Evolutionary conservation across 2,888 invertebrate species (phyloP).

Genomic region (Ophion ellenae): DNA sequence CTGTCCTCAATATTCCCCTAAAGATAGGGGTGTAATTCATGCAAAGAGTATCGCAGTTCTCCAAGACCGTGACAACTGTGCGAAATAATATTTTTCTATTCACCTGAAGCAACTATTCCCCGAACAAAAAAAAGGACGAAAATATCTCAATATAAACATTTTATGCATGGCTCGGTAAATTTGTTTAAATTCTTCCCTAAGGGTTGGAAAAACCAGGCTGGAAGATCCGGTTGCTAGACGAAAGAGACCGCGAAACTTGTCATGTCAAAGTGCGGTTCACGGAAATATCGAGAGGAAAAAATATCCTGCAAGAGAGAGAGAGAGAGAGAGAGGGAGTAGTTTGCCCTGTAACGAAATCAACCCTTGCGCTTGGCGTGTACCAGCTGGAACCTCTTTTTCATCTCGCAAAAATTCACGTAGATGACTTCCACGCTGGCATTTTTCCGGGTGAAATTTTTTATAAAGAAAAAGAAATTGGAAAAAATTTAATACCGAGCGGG

Average conservation of each 20-base stretch:
- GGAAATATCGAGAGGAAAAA: slow-evolving; percentile 10
- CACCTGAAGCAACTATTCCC: not conserved
- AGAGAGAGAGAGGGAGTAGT: not conserved
- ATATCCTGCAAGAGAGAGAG: not conserved
- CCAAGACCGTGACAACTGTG: too few species aligned
- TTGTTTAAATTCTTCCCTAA: too few species aligned
- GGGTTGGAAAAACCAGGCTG: too few species aligned
- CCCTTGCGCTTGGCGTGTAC: slow-evolving; percentile 36
- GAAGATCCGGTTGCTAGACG: too few species aligned
- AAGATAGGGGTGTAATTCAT: too few species aligned
- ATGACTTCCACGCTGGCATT: not conserved
- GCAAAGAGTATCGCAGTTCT: not conserved
- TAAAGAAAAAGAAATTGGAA: slow-evolving; percentile 49
- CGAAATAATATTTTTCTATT: not conserved
- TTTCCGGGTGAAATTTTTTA: slow-evolving; percentile 37
- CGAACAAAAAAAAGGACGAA: not conserved
- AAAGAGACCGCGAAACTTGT: too few species aligned
- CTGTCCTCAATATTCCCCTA: too few species aligned
- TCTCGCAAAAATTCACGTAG: slow-evolving; percentile 4
- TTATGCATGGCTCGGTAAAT: too few species aligned
- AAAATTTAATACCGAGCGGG: slow-evolving; percentile 66
- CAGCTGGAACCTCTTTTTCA: not conserved
- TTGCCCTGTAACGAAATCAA: slow-evolving; percentile 51
- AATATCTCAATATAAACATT: not conserved
- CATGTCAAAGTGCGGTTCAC: too few species aligned